Conservation (phyloP, 2,113 vertebrate species). For the Stegostoma tigrinum region DNA sequence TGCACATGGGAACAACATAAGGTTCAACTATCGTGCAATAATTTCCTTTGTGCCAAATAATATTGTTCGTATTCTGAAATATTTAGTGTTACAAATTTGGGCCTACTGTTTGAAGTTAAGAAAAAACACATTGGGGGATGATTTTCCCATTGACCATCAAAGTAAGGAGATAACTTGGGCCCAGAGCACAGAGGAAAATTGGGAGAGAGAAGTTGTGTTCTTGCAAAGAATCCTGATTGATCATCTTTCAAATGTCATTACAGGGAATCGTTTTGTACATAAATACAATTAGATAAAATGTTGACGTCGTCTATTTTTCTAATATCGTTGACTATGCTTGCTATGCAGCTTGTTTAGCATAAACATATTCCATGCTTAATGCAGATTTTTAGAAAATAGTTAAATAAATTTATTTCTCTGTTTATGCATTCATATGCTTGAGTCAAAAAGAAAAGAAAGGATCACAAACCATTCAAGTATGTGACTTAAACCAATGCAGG, state of each 20-base stretch:
- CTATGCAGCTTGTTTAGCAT: background rate
- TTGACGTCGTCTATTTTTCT: background rate
- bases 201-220: background rate
- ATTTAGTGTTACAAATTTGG: background rate
- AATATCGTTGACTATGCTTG: background rate
- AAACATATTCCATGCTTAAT: background rate
- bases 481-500: background rate
- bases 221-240: background rate
- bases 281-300: background rate
- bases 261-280: background rate
- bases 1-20: background rate
- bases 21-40: background rate
- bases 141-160: background rate
- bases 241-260: background rate
- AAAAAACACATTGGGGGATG: background rate
- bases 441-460: background rate
- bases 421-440: too few species aligned
- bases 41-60: background rate
- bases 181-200: background rate
- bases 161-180: background rate
- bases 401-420: background rate
- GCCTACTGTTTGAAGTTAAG: background rate
- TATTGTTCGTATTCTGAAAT: background rate
- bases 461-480: slow-evolving; percentile 22
- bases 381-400: background rate